phyloP scores from a whole-genome alignment of 92 coral and sea anemone species.

The Zoanthus sociatus region DNA sequence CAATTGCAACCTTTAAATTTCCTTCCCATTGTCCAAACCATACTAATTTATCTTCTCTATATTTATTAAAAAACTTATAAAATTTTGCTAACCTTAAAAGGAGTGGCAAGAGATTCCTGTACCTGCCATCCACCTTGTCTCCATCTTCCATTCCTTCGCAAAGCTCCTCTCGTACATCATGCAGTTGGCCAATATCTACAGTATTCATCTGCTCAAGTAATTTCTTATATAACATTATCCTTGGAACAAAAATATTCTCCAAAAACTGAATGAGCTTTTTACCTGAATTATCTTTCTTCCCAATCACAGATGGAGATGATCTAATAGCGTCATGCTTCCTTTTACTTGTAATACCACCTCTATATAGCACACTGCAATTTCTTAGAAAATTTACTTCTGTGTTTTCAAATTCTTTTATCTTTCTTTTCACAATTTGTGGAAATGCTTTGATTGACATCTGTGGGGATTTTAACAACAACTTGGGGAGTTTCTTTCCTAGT shows the following conservation, averaged over 20 bases:
- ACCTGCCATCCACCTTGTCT: constrained; percentile 57
- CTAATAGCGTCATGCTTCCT: constrained; percentile 48
- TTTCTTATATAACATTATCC: constrained; percentile 28
- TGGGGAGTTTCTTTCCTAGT: constrained; percentile 22
- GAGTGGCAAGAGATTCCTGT: constrained; percentile 52
- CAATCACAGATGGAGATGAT: constrained; percentile 55
- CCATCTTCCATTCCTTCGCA: constrained; percentile 41
- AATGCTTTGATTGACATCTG: constrained; percentile 44
- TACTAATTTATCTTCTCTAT: constrained; percentile 44
- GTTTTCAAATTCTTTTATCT: constrained; percentile 54
- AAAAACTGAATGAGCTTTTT: constrained; percentile 35
- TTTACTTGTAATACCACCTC: constrained; percentile 63
- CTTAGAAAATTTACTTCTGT: constrained; percentile 58
- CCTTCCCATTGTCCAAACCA: constrained; percentile 46
- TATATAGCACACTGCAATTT: constrained; percentile 60
- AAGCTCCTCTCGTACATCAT: constrained; percentile 49
- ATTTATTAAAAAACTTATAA: constrained; percentile 45
- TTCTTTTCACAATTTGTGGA: constrained; percentile 49
- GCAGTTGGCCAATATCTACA: constrained; percentile 51
- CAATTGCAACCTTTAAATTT: too few relatives aligned
- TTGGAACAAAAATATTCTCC: constrained; percentile 14
- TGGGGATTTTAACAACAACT: constrained; percentile 49
- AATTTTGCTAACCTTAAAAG: constrained; percentile 46
- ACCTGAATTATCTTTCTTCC: constrained; percentile 19
- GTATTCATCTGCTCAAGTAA: constrained; percentile 44